Evolutionary conservation across 2,888 invertebrate genomes (phyloP).

Genomic region (Lypha dubia): DNA sequence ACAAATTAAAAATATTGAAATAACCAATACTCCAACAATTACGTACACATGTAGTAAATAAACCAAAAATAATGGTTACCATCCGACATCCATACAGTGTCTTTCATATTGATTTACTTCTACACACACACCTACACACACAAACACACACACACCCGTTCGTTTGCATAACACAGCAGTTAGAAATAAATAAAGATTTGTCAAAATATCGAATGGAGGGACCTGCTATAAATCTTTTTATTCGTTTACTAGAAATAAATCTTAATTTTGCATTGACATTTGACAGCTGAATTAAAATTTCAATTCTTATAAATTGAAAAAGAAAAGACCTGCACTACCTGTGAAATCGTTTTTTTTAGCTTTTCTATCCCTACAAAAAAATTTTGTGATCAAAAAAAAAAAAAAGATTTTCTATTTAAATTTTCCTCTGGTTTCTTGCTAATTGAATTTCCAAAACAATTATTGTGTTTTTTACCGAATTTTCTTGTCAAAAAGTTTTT

Average conservation of each 20-base stretch:
- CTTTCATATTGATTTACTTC: neutral
- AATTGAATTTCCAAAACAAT: conserved; percentile 31
- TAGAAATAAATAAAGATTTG: conserved; percentile 62
- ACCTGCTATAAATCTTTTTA: conserved; percentile 62
- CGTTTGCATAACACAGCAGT: conserved; percentile 1
- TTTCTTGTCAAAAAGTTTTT: conserved; percentile 27
- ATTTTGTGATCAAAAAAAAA: neutral
- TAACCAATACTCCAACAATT: neutral
- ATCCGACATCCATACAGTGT: neutral
- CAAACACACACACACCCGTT: neutral
- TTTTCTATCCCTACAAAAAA: neutral
- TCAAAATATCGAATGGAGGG: conserved; percentile 54
- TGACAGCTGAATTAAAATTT: conserved; percentile 66
- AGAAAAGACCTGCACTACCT: neutral
- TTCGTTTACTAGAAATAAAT: conserved; percentile 24
- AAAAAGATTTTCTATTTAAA: neutral
- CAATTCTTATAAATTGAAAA: conserved; percentile 11
- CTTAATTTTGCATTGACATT: conserved; percentile 60
- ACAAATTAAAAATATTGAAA: conserved; percentile 46
- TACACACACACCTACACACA: neutral
- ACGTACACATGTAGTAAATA: neutral
- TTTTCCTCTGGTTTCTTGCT: conserved; percentile 3
- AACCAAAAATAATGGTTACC: neutral
- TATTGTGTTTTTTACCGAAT: conserved; percentile 27
- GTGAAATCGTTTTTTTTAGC: neutral